These are phyloP conservation scores for Volucella zonaria DNA, from an alignment of 2,888 invertebrate genomes.

Conservation along the genomic window DNA sequence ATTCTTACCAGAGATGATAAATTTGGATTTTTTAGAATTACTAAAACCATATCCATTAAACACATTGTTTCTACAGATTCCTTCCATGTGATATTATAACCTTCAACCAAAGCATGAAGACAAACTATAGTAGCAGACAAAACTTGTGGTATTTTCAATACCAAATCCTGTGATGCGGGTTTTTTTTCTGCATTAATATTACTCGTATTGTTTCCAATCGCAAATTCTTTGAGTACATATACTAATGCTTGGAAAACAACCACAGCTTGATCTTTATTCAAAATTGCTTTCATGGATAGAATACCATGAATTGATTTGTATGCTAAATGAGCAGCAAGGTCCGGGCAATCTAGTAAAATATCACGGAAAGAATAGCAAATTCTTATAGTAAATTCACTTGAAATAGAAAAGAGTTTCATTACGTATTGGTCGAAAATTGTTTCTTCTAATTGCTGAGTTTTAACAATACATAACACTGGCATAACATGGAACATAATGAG, in stretches of 20 bases:
- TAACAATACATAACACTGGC: slow-evolving; percentile 84
- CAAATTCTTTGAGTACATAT: slow-evolving; percentile 85
- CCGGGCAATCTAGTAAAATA: slow-evolving; percentile 75
- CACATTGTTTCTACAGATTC: slow-evolving; percentile 90
- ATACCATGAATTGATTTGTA: slow-evolving; percentile 81
- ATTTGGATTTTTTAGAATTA: slow-evolving; percentile 84
- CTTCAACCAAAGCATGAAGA: slow-evolving; percentile 86
- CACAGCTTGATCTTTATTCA: slow-evolving; percentile 86
- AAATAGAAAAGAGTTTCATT: slow-evolving; percentile 85
- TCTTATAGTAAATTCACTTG: slow-evolving; percentile 86
- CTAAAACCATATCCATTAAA: slow-evolving; percentile 84
- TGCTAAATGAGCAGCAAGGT: slow-evolving; percentile 78
- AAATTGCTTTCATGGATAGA: slow-evolving; percentile 83
- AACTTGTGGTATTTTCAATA: slow-evolving; percentile 83
- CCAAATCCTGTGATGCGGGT: slow-evolving; percentile 78
- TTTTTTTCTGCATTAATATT: background rate
- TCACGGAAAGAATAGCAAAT: slow-evolving; percentile 85
- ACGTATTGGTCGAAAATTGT: slow-evolving; percentile 85
- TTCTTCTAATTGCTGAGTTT: slow-evolving; percentile 77
- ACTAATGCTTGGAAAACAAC: slow-evolving; percentile 86
- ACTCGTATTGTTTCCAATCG: slow-evolving; percentile 62
- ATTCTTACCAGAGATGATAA: slow-evolving; percentile 83
- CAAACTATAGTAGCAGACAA: slow-evolving; percentile 87
- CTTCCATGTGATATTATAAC: slow-evolving; percentile 89
- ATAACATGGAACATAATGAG: slow-evolving; percentile 86